These are phyloP conservation scores for Mongoloraphidia duomilia DNA, from an alignment of 2,888 invertebrate species.

Conservation along the genomic window DNA sequence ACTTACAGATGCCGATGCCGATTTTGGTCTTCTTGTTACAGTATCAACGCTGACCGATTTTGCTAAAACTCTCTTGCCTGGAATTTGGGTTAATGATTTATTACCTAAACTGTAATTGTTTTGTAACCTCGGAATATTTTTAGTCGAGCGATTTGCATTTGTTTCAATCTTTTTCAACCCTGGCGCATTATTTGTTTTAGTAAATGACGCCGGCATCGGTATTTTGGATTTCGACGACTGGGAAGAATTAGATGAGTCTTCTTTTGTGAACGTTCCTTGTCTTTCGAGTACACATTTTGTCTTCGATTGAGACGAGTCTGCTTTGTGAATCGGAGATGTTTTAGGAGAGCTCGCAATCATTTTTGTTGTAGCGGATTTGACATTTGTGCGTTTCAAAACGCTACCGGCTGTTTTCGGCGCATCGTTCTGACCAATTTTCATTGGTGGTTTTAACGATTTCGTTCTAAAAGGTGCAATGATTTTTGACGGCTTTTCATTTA, in stretches of 20 bases:
- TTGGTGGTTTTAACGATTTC: conserved; percentile 1
- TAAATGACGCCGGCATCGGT: conserved; percentile 2
- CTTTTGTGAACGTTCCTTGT: conserved; percentile 87
- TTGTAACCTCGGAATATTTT: conserved; percentile 30
- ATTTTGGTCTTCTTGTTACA: not conserved
- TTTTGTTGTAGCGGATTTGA: conserved; percentile 7
- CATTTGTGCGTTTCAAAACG: not conserved
- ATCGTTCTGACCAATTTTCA: not conserved
- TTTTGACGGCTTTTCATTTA: conserved; percentile 10
- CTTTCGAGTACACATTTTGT: conserved; percentile 45
- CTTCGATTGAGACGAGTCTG: not conserved
- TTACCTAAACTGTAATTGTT: no score
- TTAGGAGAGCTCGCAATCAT: conserved; percentile 5
- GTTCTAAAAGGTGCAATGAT: not conserved
- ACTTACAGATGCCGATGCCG: not conserved
- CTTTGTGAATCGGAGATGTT: conserved; percentile 4
- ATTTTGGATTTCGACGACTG: conserved; percentile 13
- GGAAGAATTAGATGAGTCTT: conserved; percentile 38
- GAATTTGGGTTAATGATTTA: no score
- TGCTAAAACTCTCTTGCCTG: not conserved
- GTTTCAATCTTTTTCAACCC: not conserved
- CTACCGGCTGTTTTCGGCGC: not conserved
- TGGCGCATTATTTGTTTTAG: conserved; percentile 9
- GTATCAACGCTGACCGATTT: conserved; percentile 1
- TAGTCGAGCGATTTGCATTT: conserved; percentile 19